phyloP scores from a whole-genome alignment of 1,140 invertebrate genomes.

The Megathymus violae region DNA sequence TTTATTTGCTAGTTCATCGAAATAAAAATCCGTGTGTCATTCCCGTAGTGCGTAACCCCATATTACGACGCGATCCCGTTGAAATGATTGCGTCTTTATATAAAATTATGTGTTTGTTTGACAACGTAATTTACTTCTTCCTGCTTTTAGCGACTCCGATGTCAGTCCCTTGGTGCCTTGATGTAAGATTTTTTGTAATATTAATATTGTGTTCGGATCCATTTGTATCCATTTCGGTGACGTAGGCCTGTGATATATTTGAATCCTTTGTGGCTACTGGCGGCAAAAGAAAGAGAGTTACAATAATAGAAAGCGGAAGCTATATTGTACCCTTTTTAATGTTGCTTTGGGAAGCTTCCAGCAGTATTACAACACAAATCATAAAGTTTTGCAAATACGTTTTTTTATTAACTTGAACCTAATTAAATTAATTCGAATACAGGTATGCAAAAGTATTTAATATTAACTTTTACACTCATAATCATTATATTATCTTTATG shows the following conservation, averaged over 20 bases:
- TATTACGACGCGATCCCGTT: constrained; percentile 59
- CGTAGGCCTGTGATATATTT: constrained; percentile 27
- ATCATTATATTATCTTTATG: too few relatives aligned
- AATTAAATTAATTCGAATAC: too few relatives aligned
- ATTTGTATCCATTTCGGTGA: constrained; percentile 34
- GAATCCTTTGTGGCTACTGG: constrained; percentile 26
- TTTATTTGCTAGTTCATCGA: too few relatives aligned
- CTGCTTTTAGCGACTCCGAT: constrained; percentile 33
- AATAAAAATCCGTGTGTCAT: constrained; percentile 47
- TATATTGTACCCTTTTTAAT: constrained; percentile 3
- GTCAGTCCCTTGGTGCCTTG: constrained; percentile 27
- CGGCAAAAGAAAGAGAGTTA: constrained; percentile 5
- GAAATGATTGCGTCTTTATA: constrained; percentile 73
- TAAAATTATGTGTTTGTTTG: constrained; percentile 72
- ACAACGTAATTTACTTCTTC: constrained; percentile 51
- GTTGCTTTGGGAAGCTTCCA: background rate
- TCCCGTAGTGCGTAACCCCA: constrained; percentile 61
- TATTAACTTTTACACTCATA: too few relatives aligned
- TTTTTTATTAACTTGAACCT: background rate
- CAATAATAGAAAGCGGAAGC: constrained; percentile 12
- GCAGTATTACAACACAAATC: constrained; percentile 2
- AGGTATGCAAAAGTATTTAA: too few relatives aligned
- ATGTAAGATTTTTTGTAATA: constrained; percentile 35
- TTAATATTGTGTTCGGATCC: constrained; percentile 32
- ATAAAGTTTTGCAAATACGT: background rate